Percentiles rank a stretch among this genome's conserved stretches.
Conservation (phyloP, 2,797 vertebrate species). For the Sylvia borin region DNA sequence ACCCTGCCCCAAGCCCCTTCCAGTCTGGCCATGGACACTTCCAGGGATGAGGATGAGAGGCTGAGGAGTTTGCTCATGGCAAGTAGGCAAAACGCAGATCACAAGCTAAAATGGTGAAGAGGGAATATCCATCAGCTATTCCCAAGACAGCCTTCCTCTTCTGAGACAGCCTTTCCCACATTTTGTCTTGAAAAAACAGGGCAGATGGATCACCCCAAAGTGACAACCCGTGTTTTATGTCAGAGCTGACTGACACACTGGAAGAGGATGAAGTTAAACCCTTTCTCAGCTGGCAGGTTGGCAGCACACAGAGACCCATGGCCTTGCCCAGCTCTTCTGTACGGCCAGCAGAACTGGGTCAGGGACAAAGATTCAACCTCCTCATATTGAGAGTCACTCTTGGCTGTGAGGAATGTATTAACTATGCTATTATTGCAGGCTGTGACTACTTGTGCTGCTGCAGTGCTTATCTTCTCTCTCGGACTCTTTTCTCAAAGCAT, state of each 20-base stretch:
- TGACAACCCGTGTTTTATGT: neutral
- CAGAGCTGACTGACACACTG: neutral
- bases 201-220: neutral
- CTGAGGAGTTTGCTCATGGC: neutral
- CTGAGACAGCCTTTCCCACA: too few species aligned
- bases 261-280: neutral
- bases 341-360: neutral
- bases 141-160: neutral
- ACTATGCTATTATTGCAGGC: neutral
- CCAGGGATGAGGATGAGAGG: neutral
- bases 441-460: neutral
- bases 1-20: fast-evolving
- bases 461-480: neutral
- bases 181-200: neutral
- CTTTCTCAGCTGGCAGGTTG: neutral
- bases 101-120: neutral
- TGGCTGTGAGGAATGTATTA: neutral
- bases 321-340: neutral
- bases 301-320: neutral
- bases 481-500: neutral
- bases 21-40: neutral
- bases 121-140: neutral
- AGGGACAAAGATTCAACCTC: neutral
- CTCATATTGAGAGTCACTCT: neutral
- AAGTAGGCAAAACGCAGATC: neutral